Evolutionary conservation across 2,113 vertebrate genomes (phyloP).

Genomic region (Conger conger): DNA sequence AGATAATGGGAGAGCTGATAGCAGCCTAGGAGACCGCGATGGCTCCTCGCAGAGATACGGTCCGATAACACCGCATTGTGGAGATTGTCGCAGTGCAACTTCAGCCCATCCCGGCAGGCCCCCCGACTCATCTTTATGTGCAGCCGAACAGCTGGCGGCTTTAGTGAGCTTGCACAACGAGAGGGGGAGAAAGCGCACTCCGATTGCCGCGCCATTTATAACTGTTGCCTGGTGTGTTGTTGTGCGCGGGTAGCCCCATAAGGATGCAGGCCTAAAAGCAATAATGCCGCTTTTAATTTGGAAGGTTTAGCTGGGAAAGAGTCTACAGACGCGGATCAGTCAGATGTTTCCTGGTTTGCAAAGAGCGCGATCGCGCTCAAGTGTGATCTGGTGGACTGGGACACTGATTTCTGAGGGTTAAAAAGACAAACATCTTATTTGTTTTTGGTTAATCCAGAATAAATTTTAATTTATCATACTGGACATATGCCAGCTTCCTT

Average conservation of each 20-base stretch:
- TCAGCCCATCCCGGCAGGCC: constrained; percentile 73
- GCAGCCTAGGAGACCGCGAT: constrained; percentile 90
- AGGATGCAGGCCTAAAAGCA: background rate
- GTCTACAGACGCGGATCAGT: background rate
- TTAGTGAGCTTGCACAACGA: constrained; percentile 45
- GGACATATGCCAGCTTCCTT: constrained; percentile 10
- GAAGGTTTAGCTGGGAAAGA: background rate
- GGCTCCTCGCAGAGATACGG: constrained; percentile 87
- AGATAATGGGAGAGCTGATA: constrained; percentile 97
- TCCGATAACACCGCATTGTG: constrained; percentile 86
- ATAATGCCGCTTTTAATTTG: background rate
- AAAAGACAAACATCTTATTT: background rate
- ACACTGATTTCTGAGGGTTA: background rate
- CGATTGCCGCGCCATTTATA: background rate
- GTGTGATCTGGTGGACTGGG: background rate
- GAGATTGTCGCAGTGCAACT: constrained; percentile 77
- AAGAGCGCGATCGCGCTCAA: background rate
- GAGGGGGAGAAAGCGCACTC: background rate
- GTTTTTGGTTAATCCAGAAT: background rate
- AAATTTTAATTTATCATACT: constrained; percentile 17
- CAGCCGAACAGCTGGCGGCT: constrained; percentile 84
- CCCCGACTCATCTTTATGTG: constrained; percentile 81
- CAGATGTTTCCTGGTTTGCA: background rate
- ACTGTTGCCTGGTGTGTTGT: background rate
- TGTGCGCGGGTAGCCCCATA: background rate